A percentile compares a stretch with the other conserved stretches of the same genome.
phyloP scores from a whole-genome alignment of 2,113 vertebrate genomes.

The Mastomys natalensis region DNA sequence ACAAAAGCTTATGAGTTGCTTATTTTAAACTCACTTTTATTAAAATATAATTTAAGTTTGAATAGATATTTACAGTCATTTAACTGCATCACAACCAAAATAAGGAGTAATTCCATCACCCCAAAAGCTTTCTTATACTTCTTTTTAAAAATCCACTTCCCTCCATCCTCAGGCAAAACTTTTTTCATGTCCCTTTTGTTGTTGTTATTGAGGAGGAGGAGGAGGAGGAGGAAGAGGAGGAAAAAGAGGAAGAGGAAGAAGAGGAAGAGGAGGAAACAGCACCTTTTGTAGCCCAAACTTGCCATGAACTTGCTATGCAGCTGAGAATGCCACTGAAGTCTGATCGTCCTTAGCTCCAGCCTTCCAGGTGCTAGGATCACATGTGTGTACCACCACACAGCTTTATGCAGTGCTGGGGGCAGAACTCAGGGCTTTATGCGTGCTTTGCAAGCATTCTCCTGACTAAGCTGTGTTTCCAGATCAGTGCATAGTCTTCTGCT shows the following conservation, averaged over 20 bases:
- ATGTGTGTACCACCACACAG: neutral
- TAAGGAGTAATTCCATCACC: neutral
- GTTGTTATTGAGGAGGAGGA: neutral
- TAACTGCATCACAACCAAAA: neutral
- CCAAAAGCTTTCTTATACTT: neutral
- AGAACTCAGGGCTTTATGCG: neutral
- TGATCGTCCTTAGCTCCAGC: neutral
- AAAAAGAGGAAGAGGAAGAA: too few relatives aligned
- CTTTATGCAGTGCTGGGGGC: neutral
- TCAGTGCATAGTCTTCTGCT: neutral
- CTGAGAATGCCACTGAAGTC: neutral
- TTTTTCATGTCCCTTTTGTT: neutral
- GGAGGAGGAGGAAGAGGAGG: too few relatives aligned
- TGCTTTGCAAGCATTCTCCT: neutral
- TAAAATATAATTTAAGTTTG: neutral
- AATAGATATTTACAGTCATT: neutral
- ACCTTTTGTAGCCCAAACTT: neutral
- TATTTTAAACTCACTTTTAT: slow-evolving; percentile 17
- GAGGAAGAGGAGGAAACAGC: too few relatives aligned
- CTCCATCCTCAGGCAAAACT: neutral
- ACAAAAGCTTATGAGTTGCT: neutral
- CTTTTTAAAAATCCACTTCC: neutral
- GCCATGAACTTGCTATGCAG: neutral
- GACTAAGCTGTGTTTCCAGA: neutral
- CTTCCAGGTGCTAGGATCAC: neutral